Evolutionary conservation across 2,888 invertebrate genomes (phyloP).

Genomic region (Nymphalis polychloros): DNA sequence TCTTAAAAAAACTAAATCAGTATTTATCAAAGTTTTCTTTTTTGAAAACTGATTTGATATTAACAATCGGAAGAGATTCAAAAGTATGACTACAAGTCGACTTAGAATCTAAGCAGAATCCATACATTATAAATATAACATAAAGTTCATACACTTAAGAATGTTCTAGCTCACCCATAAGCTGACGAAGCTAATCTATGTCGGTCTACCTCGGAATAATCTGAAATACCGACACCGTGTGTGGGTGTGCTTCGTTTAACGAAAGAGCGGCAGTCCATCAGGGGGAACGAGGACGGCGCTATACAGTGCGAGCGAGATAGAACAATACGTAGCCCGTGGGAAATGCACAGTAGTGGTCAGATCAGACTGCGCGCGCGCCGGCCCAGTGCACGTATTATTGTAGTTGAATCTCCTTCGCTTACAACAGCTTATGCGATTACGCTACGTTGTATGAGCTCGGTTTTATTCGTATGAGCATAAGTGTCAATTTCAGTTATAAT

Average conservation of each 20-base stretch:
- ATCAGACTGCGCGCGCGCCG: constrained; percentile 80
- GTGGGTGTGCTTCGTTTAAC: constrained; percentile 82
- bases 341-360: constrained; percentile 83
- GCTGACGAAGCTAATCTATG: constrained; percentile 79
- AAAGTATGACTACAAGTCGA: no score
- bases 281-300: constrained; percentile 63
- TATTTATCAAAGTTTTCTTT: no score
- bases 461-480: constrained; percentile 34
- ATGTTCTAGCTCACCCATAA: constrained; percentile 57
- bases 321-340: constrained; percentile 76
- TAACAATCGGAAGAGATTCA: no score
- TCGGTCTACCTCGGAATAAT: constrained; percentile 73
- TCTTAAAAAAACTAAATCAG: no score
- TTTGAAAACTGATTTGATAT: no score
- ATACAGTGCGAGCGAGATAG: constrained; percentile 58
- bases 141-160: constrained; percentile 24
- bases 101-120: background rate
- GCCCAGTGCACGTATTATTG: constrained; percentile 82
- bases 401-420: constrained; percentile 64
- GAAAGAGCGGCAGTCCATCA: constrained; percentile 80
- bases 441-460: constrained; percentile 32
- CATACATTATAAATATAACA: background rate
- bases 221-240: constrained; percentile 80
- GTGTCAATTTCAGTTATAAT: constrained; percentile 37
- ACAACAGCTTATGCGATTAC: constrained; percentile 63